phyloP scores from a whole-genome alignment of 1,140 invertebrate species.

The Dendrolimus punctatus region DNA sequence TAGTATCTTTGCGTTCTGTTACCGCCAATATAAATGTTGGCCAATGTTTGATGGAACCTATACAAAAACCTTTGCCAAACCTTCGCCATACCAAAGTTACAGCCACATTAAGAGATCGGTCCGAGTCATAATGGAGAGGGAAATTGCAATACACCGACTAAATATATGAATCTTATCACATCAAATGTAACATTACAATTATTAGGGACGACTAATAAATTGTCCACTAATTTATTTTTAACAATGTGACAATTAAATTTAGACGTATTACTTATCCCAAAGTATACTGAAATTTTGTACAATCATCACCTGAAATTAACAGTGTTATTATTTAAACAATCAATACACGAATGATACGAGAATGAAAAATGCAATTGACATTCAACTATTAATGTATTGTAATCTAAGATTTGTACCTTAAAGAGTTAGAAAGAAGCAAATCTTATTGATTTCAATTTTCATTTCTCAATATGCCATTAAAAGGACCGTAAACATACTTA shows the following conservation, averaged over 20 bases:
- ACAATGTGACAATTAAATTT: constrained; percentile 57
- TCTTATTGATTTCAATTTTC: constrained; percentile 23
- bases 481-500: constrained; percentile 15
- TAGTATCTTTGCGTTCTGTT: too few relatives aligned
- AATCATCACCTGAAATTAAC: constrained; percentile 22
- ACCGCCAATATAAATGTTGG: background rate
- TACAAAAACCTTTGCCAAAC: constrained; percentile 9
- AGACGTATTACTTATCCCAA: constrained; percentile 37
- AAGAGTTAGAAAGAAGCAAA: constrained; percentile 36
- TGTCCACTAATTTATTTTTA: constrained; percentile 50
- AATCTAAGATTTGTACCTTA: constrained; percentile 57
- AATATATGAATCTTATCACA: constrained; percentile 51
- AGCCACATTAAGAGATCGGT: constrained; percentile 43
- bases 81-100: constrained; percentile 22
- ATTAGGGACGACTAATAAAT: constrained; percentile 43
- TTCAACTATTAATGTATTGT: constrained; percentile 24
- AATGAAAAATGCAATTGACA: constrained; percentile 31
- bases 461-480: constrained; percentile 24
- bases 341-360: constrained; percentile 12
- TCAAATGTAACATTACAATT: constrained; percentile 58
- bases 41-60: constrained; percentile 9
- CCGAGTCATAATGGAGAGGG: constrained; percentile 27
- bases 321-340: constrained; percentile 17
- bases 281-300: constrained; percentile 39
- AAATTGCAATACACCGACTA: constrained; percentile 55